Base-by-base conservation (phyloP, 2,113 vertebrate genomes). In the Gadus chalcogrammus region DNA sequence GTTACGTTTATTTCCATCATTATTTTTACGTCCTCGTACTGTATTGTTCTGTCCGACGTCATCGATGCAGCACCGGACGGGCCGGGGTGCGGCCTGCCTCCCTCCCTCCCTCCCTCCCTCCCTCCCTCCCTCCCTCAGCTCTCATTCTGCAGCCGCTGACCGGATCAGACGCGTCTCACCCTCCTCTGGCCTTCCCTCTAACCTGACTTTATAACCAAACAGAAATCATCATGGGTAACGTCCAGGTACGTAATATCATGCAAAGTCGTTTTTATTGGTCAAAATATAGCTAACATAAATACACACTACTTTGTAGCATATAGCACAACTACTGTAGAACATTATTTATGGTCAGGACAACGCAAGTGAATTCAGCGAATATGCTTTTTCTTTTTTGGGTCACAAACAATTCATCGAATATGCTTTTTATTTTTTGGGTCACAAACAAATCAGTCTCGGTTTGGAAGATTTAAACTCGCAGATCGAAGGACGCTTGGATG, bases 191-290 rank as follows among this genome's bases (percentile, higher is more conserved):
- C 22, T 9, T 8, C 24, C 56, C 0, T 20, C 22, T 28, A 1
- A 11, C 1, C 4, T 24, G n/a, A 7, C 18, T 13, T 1, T 4
- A 68, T 6, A 28, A 1, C 7, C 0, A 68, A 5, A 48, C 4
- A 16, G 5, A 52, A 3, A 24, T 15, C 6, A 80, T 70, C 70
- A 92, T 92, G 91, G 91, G 91, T 31, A 92, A 92, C 89, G 86
- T 90, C 0, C 91, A 92, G 85, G 91, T 92, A 78, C 82, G 88
- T 70, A n/a, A 42, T 48, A 5, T 65, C n/a, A 8, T 52, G 18
- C 11, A 18, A n/a, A n/a, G 63, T 35, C 7, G 24, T 31, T 28
- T 0, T 27, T 13, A 24, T 56, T 13, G 6, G 53, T 15, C 53
- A 56, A 1, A 52, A 9, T 1, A 20, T 65, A 18, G 64, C 17